Conservation (phyloP, 2,888 invertebrate genomes). For the Agrilus mali region DNA sequence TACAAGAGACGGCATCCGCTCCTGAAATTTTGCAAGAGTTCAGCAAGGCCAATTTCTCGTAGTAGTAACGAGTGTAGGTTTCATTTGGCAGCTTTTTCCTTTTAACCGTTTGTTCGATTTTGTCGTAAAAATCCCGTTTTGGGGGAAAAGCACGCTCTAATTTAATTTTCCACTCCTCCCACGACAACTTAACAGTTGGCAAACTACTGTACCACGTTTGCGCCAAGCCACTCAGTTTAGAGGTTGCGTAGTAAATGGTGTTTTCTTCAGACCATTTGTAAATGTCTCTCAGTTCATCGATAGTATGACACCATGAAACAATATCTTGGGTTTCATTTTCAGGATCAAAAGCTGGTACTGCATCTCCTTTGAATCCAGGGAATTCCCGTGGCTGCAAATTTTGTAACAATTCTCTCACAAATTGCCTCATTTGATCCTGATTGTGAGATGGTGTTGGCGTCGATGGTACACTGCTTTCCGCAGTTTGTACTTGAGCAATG, state of each 20-base stretch:
- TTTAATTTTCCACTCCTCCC: not conserved
- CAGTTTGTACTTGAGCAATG: no score
- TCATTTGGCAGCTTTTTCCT: constrained; percentile 6
- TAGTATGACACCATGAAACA: not conserved
- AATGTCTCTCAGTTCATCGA: not conserved
- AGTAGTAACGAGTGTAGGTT: constrained; percentile 8
- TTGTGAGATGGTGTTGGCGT: no score
- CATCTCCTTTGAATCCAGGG: not conserved
- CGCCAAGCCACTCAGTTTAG: not conserved
- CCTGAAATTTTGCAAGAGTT: constrained; percentile 8
- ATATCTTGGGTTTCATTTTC: not conserved
- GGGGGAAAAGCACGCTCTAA: constrained; percentile 8
- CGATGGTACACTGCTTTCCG: no score
- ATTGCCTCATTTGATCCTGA: no score
- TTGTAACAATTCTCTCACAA: no score
- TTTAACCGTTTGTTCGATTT: constrained; percentile 2
- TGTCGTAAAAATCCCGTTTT: constrained; percentile 5
- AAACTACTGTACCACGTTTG: not conserved
- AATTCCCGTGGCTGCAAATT: no score
- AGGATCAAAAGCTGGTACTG: not conserved
- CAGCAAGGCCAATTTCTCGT: constrained; percentile 10
- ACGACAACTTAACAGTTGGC: not conserved
- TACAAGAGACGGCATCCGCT: constrained; percentile 10
- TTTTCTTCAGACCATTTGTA: not conserved
- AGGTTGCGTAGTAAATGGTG: no score